Evolutionary conservation across 2,113 vertebrate genomes (phyloP), one percentile per base, ranked within the genome.

Genomic region (Promerops cafer): DNA sequence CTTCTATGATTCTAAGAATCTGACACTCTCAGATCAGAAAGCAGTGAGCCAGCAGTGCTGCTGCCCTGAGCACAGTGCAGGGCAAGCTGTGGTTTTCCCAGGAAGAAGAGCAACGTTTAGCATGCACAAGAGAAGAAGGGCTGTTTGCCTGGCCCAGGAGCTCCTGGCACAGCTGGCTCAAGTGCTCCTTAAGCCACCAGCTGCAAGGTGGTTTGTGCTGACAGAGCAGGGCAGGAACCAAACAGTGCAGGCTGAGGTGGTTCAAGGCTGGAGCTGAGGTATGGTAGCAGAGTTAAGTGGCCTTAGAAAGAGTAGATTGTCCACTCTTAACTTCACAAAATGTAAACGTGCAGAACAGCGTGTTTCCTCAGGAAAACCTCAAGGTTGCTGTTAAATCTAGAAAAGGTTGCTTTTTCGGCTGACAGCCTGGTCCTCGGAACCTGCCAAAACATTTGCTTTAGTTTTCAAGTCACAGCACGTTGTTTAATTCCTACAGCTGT

Each of bases 11-110:
- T 66, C 37, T 74, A 24, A 24, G 27, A 59, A 45, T 69, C 7
- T 53, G 49, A 8, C 2, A 2, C 31, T 63, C 61, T 49, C 22
- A 49, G 31, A 22, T 44, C n/a, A 63, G 27, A 69, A 89, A 20
- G 45, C 13, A 44, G 31, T 0, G 3, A 69, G n/a, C 40, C 35
- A 39, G 31, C 47, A 79, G n/a, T 60, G 54, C 24, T 2, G 0
- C 45, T 70, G 28, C 37, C 54, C n/a, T 17, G 24, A 77, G 44
- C 21, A 27, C 1, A 0, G 39, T 23, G 33, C 2, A 2, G 37
- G 19, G 45, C 52, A 66, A 63, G 17, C 31, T 64, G n/a, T 33
- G n/a, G 12, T 52, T 87, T 74, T 42, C 33, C 30, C 22, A 31
- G 47, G 28, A 10, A 7, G 35, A 79, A 65, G n/a, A 61, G 6